phyloP scores from a whole-genome alignment of 1,140 invertebrate species.

The Ceratosolen fusciceps region DNA sequence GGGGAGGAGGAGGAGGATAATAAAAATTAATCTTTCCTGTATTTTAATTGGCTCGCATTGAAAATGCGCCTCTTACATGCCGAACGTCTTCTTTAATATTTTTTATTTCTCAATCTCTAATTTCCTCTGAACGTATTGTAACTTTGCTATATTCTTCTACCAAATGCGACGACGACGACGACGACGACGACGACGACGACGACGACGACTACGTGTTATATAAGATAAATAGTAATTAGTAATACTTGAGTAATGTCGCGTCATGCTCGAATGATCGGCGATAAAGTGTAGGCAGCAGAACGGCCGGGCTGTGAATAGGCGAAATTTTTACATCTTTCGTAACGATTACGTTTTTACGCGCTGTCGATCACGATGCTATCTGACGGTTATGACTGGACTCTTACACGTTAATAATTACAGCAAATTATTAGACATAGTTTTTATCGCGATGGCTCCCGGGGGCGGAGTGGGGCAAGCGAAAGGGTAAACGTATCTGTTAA shows the following conservation, averaged over 20 bases:
- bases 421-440: too few species aligned
- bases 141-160: too few species aligned
- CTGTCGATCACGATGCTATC: neutral
- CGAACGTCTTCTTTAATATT: neutral
- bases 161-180: neutral
- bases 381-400: neutral
- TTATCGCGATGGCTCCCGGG: too few species aligned
- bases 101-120: too few species aligned
- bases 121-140: neutral
- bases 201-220: too few species aligned
- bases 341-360: neutral
- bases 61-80: neutral
- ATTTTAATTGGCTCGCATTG: neutral
- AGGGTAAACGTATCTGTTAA: too few species aligned
- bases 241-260: neutral
- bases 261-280: neutral
- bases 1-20: too few species aligned
- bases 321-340: neutral
- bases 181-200: neutral
- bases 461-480: too few species aligned
- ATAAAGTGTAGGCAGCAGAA: neutral
- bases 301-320: neutral
- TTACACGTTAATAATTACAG: neutral
- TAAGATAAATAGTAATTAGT: neutral
- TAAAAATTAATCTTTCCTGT: too few species aligned